Base-by-base conservation (phyloP, 1,140 invertebrate genomes). In the Neotoxoptera formosana region DNA sequence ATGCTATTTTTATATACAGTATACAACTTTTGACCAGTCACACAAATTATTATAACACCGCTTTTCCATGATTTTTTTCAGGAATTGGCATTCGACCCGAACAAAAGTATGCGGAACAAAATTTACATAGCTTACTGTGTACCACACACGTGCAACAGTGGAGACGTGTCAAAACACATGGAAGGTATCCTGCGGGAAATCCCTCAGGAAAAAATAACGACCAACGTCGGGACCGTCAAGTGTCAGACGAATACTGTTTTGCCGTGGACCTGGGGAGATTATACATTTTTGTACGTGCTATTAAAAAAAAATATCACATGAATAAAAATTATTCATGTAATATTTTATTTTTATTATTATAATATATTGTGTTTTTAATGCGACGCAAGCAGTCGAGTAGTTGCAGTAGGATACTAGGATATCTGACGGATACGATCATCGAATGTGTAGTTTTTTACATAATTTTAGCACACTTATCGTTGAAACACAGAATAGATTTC, bases 51-150 rank as follows among this genome's bases (percentile, higher is more conserved):
- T 86, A 76, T 76, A 76, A 47, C 9, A 2, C 25, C 25, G 11
- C 7, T 41, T 11, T 45, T 2, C 17, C 47, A 14, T 53, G 48
- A 8, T 30, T 60, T 60, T 86, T 86, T 53, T 17, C 56, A 94
- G 93, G 47, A 83, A 36, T 86, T 93, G 23, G 76, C 94, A n/a
- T 67, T 93, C 23, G 94, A 94, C 53, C 94, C 94, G 30, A 88
- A 93, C 48, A 93, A 93, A 53, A 89, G 90, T 41, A 90, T 89
- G 34, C 51, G 94, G 21, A 93, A 94, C 41, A 45, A 51, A 93
- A 76, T 94, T 11, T 87, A 94, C 67, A 90, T 90, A 56, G 94
- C 93, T 1, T 87, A 94, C 20, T 94, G 94, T 53, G 56, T 94
- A 41, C 94, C 94, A 14, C 91, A 93, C 41, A 90, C 93, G 0